phyloP scores from a whole-genome alignment of 2,888 invertebrate genomes.

The Dascillus cervinus region DNA sequence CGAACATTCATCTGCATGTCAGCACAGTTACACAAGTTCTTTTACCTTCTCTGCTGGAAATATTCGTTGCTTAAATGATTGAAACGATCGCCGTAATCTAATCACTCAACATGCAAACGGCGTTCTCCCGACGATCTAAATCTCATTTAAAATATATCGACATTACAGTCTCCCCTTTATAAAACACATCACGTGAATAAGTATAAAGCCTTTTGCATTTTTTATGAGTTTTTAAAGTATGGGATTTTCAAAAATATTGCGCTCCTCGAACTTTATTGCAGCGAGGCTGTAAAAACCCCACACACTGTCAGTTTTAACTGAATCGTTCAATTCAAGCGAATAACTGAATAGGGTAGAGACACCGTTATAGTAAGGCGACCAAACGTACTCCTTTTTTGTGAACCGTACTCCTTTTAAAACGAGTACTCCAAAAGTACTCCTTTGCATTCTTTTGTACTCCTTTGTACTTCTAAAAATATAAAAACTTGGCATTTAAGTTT shows the following conservation, averaged over 20 bases:
- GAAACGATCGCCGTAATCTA: slow-evolving; percentile 16
- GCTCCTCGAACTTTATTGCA: slow-evolving; percentile 41
- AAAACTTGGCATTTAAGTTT: too few species aligned
- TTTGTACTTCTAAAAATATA: too few species aligned
- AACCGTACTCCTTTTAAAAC: too few species aligned
- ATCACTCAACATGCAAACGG: slow-evolving; percentile 24
- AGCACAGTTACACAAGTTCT: slow-evolving; percentile 22
- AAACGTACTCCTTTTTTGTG: too few species aligned
- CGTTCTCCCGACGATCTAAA: slow-evolving; percentile 27
- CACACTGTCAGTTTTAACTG: too few species aligned
- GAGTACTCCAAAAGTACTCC: too few species aligned
- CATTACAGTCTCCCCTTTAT: slow-evolving; percentile 30
- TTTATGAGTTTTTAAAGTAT: slow-evolving; percentile 42
- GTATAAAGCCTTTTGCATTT: slow-evolving; percentile 37
- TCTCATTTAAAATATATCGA: slow-evolving; percentile 34
- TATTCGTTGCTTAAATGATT: slow-evolving; percentile 8
- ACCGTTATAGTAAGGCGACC: too few species aligned
- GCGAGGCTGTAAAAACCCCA: too few species aligned
- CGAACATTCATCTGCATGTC: slow-evolving; percentile 23
- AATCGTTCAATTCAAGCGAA: too few species aligned
- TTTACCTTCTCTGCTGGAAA: too few species aligned
- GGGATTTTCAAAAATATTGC: slow-evolving; percentile 40
- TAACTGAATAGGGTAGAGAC: too few species aligned
- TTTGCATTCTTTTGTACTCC: too few species aligned
- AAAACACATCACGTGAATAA: slow-evolving; percentile 36